Evolutionary conservation across 2,888 invertebrate genomes (phyloP).

Genomic region (Hypena proboscidalis): DNA sequence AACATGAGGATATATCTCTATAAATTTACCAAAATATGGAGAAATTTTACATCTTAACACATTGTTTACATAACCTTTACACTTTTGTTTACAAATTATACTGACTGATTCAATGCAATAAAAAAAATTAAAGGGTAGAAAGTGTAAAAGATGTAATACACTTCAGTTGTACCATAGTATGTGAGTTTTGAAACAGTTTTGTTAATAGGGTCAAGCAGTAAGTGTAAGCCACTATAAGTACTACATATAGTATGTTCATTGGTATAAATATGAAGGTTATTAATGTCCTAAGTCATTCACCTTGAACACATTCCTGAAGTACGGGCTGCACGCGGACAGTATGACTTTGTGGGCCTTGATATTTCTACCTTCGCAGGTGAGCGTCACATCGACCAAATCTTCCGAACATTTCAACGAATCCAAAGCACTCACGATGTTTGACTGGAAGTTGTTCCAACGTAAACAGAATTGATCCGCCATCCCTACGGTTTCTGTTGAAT

Average conservation of each 20-base stretch:
- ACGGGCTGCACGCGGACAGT: constrained; percentile 90
- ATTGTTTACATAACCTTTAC: constrained; percentile 25
- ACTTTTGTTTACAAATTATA: no score
- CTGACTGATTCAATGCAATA: no score
- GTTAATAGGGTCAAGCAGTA: constrained; percentile 31
- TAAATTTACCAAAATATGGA: not conserved
- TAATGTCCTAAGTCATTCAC: constrained; percentile 84
- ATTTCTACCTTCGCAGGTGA: constrained; percentile 89
- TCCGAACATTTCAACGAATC: constrained; percentile 89
- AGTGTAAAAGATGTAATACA: no score
- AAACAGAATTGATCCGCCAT: constrained; percentile 89
- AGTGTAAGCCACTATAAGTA: constrained; percentile 24
- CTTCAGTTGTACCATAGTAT: no score
- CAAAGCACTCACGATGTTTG: constrained; percentile 88
- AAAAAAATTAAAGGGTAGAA: no score
- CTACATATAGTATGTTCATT: constrained; percentile 45
- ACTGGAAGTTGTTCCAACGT: constrained; percentile 91
- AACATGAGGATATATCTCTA: no score
- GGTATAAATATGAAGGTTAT: constrained; percentile 76
- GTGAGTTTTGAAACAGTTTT: not conserved
- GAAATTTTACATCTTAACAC: not conserved
- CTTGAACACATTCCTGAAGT: constrained; percentile 90
- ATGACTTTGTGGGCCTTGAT: constrained; percentile 91
- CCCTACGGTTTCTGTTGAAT: constrained; percentile 63
- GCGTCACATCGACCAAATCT: constrained; percentile 89